Conservation (phyloP, 2,113 vertebrate species). For the Bungarus multicinctus region DNA sequence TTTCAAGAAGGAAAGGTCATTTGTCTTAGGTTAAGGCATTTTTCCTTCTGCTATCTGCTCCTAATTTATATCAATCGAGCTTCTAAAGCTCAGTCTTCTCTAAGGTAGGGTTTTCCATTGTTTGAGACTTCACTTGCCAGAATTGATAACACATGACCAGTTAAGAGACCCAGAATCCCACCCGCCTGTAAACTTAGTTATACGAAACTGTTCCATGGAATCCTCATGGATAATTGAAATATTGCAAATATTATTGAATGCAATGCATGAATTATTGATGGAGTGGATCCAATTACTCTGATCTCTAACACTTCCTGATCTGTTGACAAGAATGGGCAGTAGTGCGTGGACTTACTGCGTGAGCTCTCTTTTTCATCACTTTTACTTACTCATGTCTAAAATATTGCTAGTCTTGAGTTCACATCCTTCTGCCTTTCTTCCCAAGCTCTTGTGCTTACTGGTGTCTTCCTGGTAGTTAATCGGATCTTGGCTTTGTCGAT, state of each 20-base stretch:
- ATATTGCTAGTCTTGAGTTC: background rate
- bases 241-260: background rate
- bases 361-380: background rate
- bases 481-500: background rate
- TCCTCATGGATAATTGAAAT: background rate
- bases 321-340: background rate
- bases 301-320: background rate
- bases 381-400: background rate
- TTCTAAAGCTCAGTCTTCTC: background rate
- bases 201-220: background rate
- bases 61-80: background rate
- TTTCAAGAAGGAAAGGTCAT: background rate
- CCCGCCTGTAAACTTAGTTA: background rate
- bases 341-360: background rate
- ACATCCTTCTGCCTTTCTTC: background rate
- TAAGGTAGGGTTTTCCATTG: background rate
- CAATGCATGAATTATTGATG: background rate
- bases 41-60: background rate
- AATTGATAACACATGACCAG: background rate
- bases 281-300: background rate
- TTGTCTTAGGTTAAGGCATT: background rate
- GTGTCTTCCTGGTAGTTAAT: background rate
- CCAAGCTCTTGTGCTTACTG: background rate
- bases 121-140: background rate
- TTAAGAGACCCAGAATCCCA: background rate